Percentiles rank a stretch among this genome's conserved stretches.
Conservation (phyloP, 2,797 vertebrate species). For the Xiphophorus birchmanni region DNA sequence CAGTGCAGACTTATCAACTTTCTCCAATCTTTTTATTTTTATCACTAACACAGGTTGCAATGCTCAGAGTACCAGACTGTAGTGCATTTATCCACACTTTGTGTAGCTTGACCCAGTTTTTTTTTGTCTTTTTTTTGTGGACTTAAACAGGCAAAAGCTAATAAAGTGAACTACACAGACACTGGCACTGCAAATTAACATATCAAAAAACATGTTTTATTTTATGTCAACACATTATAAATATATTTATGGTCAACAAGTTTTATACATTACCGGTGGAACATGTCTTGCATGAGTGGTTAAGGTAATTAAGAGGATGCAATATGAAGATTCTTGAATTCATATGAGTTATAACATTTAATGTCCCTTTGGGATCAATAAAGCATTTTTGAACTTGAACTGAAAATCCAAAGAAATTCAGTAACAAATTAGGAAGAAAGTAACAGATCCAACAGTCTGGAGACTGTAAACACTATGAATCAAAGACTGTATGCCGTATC, state of each 20-base stretch:
- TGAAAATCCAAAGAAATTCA: too few relatives aligned
- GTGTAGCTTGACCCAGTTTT: background rate
- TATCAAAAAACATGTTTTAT: background rate
- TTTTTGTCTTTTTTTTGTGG: background rate
- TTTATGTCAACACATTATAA: background rate
- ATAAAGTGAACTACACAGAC: background rate
- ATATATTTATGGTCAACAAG: background rate
- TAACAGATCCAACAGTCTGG: too few relatives aligned
- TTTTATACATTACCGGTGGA: background rate
- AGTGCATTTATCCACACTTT: background rate
- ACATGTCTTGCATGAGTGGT: background rate
- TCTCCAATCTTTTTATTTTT: background rate
- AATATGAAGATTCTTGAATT: background rate
- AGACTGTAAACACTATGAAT: too few relatives aligned
- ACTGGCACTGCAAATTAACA: background rate
- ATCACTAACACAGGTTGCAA: background rate
- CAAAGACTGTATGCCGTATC: too few relatives aligned
- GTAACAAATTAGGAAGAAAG: too few relatives aligned
- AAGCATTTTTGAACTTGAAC: too few relatives aligned
- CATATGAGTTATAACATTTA: too few relatives aligned
- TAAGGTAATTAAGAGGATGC: background rate
- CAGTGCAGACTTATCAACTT: background rate
- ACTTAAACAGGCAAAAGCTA: background rate
- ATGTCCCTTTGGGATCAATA: too few relatives aligned
- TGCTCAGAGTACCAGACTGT: background rate